phyloP scores from a whole-genome alignment of 2,888 invertebrate species.

The Drosophila anomelani region DNA sequence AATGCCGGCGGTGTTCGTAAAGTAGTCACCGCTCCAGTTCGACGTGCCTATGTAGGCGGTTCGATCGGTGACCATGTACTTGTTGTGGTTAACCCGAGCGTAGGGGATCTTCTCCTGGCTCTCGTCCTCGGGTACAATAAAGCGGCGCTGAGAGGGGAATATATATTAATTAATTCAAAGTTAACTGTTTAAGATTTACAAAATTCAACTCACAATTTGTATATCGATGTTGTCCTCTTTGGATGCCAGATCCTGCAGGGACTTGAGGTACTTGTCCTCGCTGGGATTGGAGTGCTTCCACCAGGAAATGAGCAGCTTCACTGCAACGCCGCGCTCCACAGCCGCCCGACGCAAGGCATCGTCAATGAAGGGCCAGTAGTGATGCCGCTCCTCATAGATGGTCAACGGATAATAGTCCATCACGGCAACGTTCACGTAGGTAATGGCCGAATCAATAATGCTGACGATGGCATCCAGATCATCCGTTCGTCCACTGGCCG shows the following conservation, averaged over 20 bases:
- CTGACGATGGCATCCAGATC: slow-evolving; percentile 94
- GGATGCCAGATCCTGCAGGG: slow-evolving; percentile 89
- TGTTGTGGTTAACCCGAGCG: slow-evolving; percentile 98
- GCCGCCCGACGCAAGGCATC: slow-evolving; percentile 94
- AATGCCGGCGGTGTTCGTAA: slow-evolving; percentile 95
- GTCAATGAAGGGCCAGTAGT: slow-evolving; percentile 97
- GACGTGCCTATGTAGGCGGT: slow-evolving; percentile 98
- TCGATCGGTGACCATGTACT: slow-evolving; percentile 99
- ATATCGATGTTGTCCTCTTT: slow-evolving; percentile 86
- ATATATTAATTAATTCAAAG: not conserved
- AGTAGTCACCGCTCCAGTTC: slow-evolving; percentile 99
- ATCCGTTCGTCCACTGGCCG: slow-evolving; percentile 91
- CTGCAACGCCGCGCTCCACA: slow-evolving; percentile 90
- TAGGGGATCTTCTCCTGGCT: slow-evolving; percentile 94
- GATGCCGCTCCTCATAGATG: slow-evolving; percentile 89
- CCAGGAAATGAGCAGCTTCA: slow-evolving; percentile 93
- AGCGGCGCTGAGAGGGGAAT: slow-evolving; percentile 85
- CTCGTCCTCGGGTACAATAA: slow-evolving; percentile 92
- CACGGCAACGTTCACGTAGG: slow-evolving; percentile 96
- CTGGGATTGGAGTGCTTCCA: slow-evolving; percentile 94
- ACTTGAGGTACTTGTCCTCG: slow-evolving; percentile 92
- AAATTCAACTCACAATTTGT: slow-evolving; percentile 88
- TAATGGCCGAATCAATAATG: slow-evolving; percentile 92
- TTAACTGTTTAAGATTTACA: no score
- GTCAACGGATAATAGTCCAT: slow-evolving; percentile 98